phyloP scores from a whole-genome alignment of 2,797 vertebrate species.

The Thalassophryne amazonica region DNA sequence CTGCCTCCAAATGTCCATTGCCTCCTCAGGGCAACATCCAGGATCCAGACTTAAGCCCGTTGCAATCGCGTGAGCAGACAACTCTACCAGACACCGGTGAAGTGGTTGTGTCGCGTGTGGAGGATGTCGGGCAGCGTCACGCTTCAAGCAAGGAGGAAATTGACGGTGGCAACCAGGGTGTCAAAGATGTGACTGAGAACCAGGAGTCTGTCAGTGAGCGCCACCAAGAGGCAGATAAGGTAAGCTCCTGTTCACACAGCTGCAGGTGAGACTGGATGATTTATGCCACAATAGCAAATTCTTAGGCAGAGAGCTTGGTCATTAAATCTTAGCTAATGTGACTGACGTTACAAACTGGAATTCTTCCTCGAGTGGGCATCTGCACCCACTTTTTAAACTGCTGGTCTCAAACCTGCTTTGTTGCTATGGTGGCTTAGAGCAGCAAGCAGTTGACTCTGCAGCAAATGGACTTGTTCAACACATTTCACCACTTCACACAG shows the following conservation, averaged over 20 bases:
- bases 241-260: too few species aligned
- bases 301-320: background rate
- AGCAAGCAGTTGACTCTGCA: too few species aligned
- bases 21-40: background rate
- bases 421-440: too few species aligned
- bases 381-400: too few species aligned
- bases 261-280: too few species aligned
- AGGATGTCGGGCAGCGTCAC: background rate
- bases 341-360: too few species aligned
- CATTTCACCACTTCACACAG: too few species aligned
- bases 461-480: too few species aligned
- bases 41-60: background rate
- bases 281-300: background rate
- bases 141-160: background rate
- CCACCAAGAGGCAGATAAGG: constrained; percentile 19
- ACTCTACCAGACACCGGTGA: background rate
- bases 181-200: background rate
- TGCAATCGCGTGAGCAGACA: too few species aligned
- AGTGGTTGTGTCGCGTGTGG: background rate
- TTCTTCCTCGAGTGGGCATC: too few species aligned
- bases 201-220: background rate
- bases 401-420: too few species aligned
- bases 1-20: background rate
- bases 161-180: background rate
- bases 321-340: too few species aligned